phyloP scores from a whole-genome alignment of 2,888 invertebrate genomes.

The Trissonchulus sp. region DNA sequence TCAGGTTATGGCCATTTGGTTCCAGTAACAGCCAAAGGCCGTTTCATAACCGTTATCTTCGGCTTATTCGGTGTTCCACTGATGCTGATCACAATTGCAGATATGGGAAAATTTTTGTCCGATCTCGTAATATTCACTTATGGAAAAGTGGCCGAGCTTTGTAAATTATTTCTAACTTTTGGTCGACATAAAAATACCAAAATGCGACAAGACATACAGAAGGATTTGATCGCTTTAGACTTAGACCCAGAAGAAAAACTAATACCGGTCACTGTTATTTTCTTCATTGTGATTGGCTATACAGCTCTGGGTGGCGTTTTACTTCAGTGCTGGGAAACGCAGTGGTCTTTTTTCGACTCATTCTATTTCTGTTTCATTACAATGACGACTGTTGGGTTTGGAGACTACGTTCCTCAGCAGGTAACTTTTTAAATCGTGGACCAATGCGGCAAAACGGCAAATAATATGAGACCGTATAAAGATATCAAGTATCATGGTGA shows the following conservation, averaged over 20 bases:
- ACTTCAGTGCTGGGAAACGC: slow-evolving; percentile 8
- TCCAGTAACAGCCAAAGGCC: slow-evolving; percentile 28
- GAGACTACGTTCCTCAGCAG: slow-evolving; percentile 28
- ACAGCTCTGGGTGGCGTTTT: slow-evolving; percentile 30
- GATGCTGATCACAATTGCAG: slow-evolving; percentile 34
- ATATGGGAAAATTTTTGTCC: slow-evolving; percentile 33
- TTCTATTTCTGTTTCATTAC: slow-evolving; percentile 33
- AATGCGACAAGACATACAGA: background rate
- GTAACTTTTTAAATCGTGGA: no score
- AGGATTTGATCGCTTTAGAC: background rate
- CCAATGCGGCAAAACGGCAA: no score
- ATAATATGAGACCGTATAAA: no score
- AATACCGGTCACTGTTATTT: slow-evolving; percentile 23
- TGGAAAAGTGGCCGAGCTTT: background rate
- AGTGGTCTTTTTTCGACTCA: slow-evolving; percentile 30
- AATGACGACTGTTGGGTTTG: slow-evolving; percentile 33
- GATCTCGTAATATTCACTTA: slow-evolving; percentile 24
- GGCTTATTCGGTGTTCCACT: slow-evolving; percentile 34
- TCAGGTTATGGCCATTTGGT: slow-evolving; percentile 33
- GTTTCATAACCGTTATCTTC: slow-evolving; percentile 30
- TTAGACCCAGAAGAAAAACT: background rate
- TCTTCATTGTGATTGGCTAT: slow-evolving; percentile 31
- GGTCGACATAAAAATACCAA: background rate
- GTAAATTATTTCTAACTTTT: background rate
- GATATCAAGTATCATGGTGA: no score